Base-by-base conservation (phyloP, 2,113 vertebrate genomes). In the Miniopterus natalensis region DNA sequence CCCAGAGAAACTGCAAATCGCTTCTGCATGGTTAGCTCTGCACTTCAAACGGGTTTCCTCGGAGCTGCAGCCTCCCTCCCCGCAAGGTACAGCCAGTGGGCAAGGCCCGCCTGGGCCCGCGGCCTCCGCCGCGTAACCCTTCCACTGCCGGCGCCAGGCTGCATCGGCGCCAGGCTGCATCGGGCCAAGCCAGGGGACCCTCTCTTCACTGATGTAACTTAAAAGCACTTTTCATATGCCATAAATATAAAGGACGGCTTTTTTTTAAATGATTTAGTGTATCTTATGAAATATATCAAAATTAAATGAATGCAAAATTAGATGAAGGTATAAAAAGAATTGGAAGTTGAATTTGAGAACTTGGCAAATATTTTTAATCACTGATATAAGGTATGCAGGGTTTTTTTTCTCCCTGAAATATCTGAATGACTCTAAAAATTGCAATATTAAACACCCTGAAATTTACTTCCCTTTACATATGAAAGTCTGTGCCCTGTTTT, bases 1-100 rank as follows among this genome's bases (percentile, higher is more conserved):
- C 98, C 97, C 98, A 97, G 97, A 97, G 97, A 98, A 98, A 99
- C 98, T 98, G 74, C 98, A 98, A 98, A 99, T 98, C 98, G 98
- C 98, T 99, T 99, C 98, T 98, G 98, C 98, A 98, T 99, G 98
- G 99, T 99, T 99, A 99, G 98, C 98, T 98, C 98, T 98, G 98
- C 98, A 98, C 98, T 98, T 99, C 98, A 99, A 99, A 99, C 98
- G 96, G 98, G 98, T 99, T 98, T 98, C 98, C 98, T 98, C 98
- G 96, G 96, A 98, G 98, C 97, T 98, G 98, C 36, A 36, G 98
- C 97, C 98, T 99, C 98, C 98, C 98, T 98, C 98, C 96, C 96
- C 98, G 98, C 97, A 97, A 98, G 98, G 99, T 98, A 98, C 92
- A 95, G 97, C 98, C 98, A 66, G 98, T 98, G 98, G 98, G 98